Evolutionary conservation across 2,797 vertebrate species (phyloP).

Genomic region (Sebastes taczanowskii): DNA sequence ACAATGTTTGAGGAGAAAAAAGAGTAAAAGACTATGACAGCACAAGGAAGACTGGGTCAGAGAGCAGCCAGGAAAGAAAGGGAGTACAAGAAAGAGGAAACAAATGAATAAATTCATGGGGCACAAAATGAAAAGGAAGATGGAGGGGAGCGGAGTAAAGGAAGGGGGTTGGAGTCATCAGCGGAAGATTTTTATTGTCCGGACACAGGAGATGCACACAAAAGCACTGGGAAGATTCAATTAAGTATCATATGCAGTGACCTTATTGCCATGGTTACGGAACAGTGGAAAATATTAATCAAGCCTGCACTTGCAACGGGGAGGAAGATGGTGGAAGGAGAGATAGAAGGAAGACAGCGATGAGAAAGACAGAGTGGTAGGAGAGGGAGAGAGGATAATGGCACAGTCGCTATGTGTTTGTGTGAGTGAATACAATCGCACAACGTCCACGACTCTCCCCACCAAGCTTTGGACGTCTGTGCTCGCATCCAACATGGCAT

Average conservation of each 20-base stretch:
- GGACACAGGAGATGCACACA: conserved; percentile 94
- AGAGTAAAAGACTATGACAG: conserved; percentile 42
- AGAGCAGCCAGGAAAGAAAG: conserved; percentile 64
- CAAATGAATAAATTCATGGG: conserved; percentile 83
- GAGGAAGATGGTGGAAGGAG: conserved; percentile 74
- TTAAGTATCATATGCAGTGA: conserved; percentile 99
- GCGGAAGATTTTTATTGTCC: conserved; percentile 92
- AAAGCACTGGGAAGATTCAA: conserved; percentile 99
- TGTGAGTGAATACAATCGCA: conserved; percentile 56
- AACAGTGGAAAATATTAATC: conserved; percentile 99
- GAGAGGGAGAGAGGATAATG: conserved; percentile 48
- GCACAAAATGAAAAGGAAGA: conserved; percentile 80
- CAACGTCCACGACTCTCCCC: conserved; percentile 32
- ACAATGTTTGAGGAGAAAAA: conserved; percentile 39
- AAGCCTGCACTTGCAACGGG: conserved; percentile 85
- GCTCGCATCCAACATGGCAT: conserved; percentile 43
- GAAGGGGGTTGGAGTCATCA: conserved; percentile 81
- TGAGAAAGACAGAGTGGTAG: conserved; percentile 56
- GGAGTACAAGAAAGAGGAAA: conserved; percentile 80
- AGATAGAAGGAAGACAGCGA: conserved; percentile 66
- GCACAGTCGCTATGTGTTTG: conserved; percentile 16
- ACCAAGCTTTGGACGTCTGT: conserved; percentile 39
- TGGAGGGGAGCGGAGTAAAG: conserved; percentile 70
- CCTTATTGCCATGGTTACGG: conserved; percentile 99
- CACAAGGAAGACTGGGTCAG: conserved; percentile 67